phyloP scores from a whole-genome alignment of 2,888 invertebrate species.

The Pecten maximus region DNA sequence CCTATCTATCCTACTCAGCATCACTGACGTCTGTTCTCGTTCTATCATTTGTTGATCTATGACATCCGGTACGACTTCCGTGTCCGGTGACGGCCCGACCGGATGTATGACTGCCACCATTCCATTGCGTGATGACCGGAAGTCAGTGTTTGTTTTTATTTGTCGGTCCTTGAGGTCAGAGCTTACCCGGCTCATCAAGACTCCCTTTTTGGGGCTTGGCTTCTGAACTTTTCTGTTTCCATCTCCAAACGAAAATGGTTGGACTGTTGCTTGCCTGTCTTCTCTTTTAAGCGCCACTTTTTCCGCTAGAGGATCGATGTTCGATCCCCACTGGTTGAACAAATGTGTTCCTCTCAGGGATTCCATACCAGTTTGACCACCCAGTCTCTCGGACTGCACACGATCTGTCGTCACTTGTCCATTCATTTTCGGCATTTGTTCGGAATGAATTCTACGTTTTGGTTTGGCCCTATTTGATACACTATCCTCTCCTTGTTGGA shows the following conservation, averaged over 20 bases:
- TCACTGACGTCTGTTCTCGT: slow-evolving; percentile 51
- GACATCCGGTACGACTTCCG: slow-evolving; percentile 42
- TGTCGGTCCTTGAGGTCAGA: slow-evolving; percentile 43
- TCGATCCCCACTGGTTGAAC: slow-evolving; percentile 52
- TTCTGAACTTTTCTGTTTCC: slow-evolving; percentile 48
- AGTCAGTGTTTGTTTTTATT: slow-evolving; percentile 48
- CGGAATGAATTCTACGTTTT: background rate
- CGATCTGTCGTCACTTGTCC: slow-evolving; percentile 25
- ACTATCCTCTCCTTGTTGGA: background rate
- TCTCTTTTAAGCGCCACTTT: slow-evolving; percentile 43
- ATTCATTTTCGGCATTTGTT: background rate
- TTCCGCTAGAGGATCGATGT: slow-evolving; percentile 45
- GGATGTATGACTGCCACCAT: slow-evolving; percentile 47
- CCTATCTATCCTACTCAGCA: slow-evolving; percentile 50
- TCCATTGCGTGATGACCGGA: slow-evolving; percentile 49
- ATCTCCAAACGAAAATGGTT: slow-evolving; percentile 53
- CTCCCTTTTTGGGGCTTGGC: slow-evolving; percentile 48
- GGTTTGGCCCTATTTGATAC: background rate
- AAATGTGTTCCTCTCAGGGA: background rate
- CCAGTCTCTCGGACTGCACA: slow-evolving; percentile 46
- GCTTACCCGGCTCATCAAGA: slow-evolving; percentile 50
- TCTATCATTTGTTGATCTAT: slow-evolving; percentile 49
- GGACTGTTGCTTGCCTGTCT: slow-evolving; percentile 44
- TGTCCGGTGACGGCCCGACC: slow-evolving; percentile 49
- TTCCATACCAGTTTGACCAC: background rate